Evolutionary conservation across 2,797 vertebrate species (phyloP).

Genomic region (Parauchenoglanis punctatus): DNA sequence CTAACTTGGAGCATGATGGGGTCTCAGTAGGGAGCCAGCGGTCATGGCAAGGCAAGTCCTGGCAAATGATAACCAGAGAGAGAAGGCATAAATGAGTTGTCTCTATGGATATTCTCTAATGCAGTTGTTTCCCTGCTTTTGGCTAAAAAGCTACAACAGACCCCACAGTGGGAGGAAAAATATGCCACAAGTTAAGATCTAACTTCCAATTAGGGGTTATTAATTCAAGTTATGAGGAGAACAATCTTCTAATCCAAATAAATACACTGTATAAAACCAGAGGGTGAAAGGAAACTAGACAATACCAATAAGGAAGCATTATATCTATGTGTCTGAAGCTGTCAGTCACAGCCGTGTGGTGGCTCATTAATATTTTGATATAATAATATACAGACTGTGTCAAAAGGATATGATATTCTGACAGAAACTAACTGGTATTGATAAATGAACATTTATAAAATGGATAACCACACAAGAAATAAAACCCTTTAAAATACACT

Average conservation of each 20-base stretch:
- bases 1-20: slow-evolving; percentile 61
- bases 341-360: slow-evolving; percentile 4
- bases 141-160: slow-evolving; percentile 23
- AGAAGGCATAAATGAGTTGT: slow-evolving; percentile 17
- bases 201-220: slow-evolving; percentile 71
- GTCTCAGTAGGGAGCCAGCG: slow-evolving; percentile 46
- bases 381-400: background rate
- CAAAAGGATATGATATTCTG: slow-evolving; percentile 32
- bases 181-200: slow-evolving; percentile 55
- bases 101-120: slow-evolving; percentile 22
- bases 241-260: slow-evolving; percentile 68
- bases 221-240: slow-evolving; percentile 68
- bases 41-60: slow-evolving; percentile 45
- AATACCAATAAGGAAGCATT: background rate
- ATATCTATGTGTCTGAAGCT: background rate
- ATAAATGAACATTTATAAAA: slow-evolving; percentile 17
- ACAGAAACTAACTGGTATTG: slow-evolving; percentile 14
- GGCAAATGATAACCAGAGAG: slow-evolving; percentile 33
- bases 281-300: slow-evolving; percentile 49
- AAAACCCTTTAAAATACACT: slow-evolving; percentile 55
- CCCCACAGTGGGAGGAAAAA: slow-evolving; percentile 10
- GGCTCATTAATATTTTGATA: slow-evolving; percentile 20
- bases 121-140: slow-evolving; percentile 48
- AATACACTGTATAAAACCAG: slow-evolving; percentile 68
- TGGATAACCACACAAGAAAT: background rate